Base-by-base conservation (phyloP, 1,140 invertebrate species). In the Limonius californicus region DNA sequence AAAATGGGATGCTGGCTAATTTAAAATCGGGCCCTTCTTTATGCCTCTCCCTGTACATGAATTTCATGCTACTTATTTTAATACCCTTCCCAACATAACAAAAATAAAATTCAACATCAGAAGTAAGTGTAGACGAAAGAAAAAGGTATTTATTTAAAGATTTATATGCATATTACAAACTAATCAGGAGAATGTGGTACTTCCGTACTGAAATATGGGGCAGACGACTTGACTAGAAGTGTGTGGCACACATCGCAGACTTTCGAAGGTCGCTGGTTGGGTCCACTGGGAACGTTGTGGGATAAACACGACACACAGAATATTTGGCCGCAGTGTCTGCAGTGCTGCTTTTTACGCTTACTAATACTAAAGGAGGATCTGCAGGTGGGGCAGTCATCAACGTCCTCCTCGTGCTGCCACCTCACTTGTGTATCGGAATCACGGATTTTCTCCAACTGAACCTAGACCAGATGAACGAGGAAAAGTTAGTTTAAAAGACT, bases 221-320 rank as follows among this genome's bases (percentile, higher is more conserved):
- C 92, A 43, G 92, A 90, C 79, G 97, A 88, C 72, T 89, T 89
- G 69, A 94, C 94, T 70, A 99, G 87, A 67, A 99, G 84, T 23
- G 96, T 99, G 82, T 97, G 93, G 82, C 97, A 99, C 57, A 98
- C 94, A 80, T 92, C 87, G 84, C 97, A 99, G 58, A 99, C 97
- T 78, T 89, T 87, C 47, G 92, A 90, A 50, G 87, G 85, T 69
- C 91, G 83, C 66, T 87, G 83, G 69, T 92, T 90, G 58, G 94
- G 94, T 55, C 96, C 96, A 72, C 91, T 91, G 64, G 83, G 80
- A 59, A 98, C 94, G 35, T 81, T 83, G 77, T 92, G 90, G 18
- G 85, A 82, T 63, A 92, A 81, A 80, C 96, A 99, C 68, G 87
- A 84, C 55, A 80, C 79, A 82, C 96, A 99, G 82, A 97, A 98